Evolutionary conservation across 2,113 vertebrate species (phyloP), one percentile per base, ranked within the genome.

Genomic region (Zeus faber): DNA sequence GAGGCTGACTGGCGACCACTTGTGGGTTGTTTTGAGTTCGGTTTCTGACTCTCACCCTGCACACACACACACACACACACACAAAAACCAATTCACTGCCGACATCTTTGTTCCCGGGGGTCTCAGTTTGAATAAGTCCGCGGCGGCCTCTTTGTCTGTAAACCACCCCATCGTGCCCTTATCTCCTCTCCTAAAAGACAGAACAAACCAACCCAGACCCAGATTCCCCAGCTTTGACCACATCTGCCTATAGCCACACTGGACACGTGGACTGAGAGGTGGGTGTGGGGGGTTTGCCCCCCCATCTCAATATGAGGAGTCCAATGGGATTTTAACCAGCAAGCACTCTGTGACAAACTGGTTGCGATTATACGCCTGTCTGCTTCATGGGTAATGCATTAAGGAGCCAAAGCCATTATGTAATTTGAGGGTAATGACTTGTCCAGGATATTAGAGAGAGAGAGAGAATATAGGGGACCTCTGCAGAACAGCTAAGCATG

Each of bases 341-440:
- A n/a, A n/a, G n/a, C n/a, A n/a, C n/a, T n/a, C n/a, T n/a, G n/a
- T n/a, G n/a, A n/a, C n/a, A n/a, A n/a, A 67, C 74, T 24, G 56
- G 60, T 52, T 51, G 6, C 23, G 25, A 74, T 64, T 70, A 58
- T 59, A 45, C 1, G 59, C 45, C 65, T 62, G 60, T 70, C 64
- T 75, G 68, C 60, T 55, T 49, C 0, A 0, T 54, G 54, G 7
- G 57, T 72, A 64, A 76, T 61, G 78, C 46, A 16, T 70, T 71
- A 39, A 51, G 63, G 56, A 11, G 29, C 62, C 23, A 31, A 21
- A 47, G 26, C 63, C 71, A 67, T 69, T 80, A 67, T 84, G 74
- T 76, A 65, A 80, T 70, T 62, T 69, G 56, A 49, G 76, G 62
- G 54, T 75, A 79, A 83, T 76, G 70, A 65, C 57, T 76, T 72